A percentile compares a stretch with the other conserved stretches of the same genome.
phyloP scores from a whole-genome alignment of 2,888 invertebrate species.

The Phymatocera aterrima region DNA sequence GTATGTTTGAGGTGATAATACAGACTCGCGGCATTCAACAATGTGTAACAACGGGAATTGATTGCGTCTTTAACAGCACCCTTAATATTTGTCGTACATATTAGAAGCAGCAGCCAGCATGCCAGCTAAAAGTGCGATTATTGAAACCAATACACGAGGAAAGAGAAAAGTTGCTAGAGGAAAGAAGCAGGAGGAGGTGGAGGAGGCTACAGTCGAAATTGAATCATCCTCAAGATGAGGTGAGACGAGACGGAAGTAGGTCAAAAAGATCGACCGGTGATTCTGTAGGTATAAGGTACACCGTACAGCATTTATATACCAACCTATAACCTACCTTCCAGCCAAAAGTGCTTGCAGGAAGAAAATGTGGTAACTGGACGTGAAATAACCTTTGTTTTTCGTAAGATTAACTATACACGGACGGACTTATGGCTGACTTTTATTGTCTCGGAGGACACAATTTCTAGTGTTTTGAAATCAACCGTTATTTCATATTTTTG shows the following conservation, averaged over 20 bases:
- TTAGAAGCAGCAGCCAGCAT: background rate
- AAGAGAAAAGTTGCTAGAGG: slow-evolving; percentile 23
- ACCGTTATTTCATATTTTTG: slow-evolving; percentile 10
- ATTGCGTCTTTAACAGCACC: background rate
- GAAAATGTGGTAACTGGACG: background rate
- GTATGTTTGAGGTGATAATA: too few relatives aligned
- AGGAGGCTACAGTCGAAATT: slow-evolving; percentile 22
- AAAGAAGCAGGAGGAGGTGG: too few relatives aligned
- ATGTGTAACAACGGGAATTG: too few relatives aligned
- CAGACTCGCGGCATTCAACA: too few relatives aligned
- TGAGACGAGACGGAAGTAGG: slow-evolving; percentile 42
- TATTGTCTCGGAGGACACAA: background rate
- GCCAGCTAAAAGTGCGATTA: background rate
- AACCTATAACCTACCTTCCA: background rate
- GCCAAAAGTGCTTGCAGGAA: background rate
- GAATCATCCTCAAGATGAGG: slow-evolving; percentile 35
- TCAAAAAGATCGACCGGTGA: slow-evolving; percentile 38
- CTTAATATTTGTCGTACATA: background rate
- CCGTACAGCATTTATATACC: too few relatives aligned
- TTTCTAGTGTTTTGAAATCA: background rate
- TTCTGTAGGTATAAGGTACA: background rate
- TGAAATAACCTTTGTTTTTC: slow-evolving; percentile 21
- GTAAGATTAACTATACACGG: background rate
- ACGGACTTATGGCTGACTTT: slow-evolving; percentile 5
- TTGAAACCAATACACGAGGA: slow-evolving; percentile 20